phyloP scores from a whole-genome alignment of 2,888 invertebrate species.

The Agonopterix subpropinquella region DNA sequence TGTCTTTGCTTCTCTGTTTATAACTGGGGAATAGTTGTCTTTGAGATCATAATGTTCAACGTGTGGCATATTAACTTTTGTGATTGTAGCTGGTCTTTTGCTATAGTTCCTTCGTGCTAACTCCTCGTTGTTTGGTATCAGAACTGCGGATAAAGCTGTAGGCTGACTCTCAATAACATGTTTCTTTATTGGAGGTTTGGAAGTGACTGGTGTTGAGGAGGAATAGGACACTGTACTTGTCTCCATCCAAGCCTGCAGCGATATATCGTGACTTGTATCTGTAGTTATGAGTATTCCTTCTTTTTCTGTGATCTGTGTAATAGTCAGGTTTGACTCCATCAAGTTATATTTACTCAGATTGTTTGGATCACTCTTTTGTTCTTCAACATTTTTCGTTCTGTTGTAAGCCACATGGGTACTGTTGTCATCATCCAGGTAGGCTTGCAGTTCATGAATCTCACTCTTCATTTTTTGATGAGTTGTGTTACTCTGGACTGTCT shows the following conservation, averaged over 20 bases:
- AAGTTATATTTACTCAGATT: slow-evolving; percentile 59
- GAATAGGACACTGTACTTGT: slow-evolving; percentile 48
- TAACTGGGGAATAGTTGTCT: slow-evolving; percentile 51
- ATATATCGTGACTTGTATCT: slow-evolving; percentile 62
- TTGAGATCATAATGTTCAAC: slow-evolving; percentile 44
- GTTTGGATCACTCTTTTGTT: slow-evolving; percentile 52
- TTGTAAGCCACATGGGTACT: slow-evolving; percentile 60
- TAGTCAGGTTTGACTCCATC: slow-evolving; percentile 62
- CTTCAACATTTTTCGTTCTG: slow-evolving; percentile 61
- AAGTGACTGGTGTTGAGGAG: slow-evolving; percentile 32
- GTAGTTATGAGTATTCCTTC: slow-evolving; percentile 62
- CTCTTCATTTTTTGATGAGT: slow-evolving; percentile 58
- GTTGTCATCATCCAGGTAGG: slow-evolving; percentile 56
- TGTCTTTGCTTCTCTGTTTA: slow-evolving; percentile 59
- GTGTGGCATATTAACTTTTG: slow-evolving; percentile 60
- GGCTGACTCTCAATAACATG: slow-evolving; percentile 49
- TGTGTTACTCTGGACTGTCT: slow-evolving; percentile 39
- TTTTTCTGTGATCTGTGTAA: slow-evolving; percentile 62
- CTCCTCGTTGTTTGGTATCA: slow-evolving; percentile 74
- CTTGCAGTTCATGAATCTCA: slow-evolving; percentile 63
- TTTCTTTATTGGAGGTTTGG: slow-evolving; percentile 47
- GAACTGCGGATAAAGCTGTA: slow-evolving; percentile 77
- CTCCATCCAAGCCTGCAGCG: slow-evolving; percentile 57
- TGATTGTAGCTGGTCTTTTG: slow-evolving; percentile 60
- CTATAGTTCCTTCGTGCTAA: slow-evolving; percentile 38